Base-by-base conservation (phyloP, 2,113 vertebrate genomes). In the Oreamnos americanus region DNA sequence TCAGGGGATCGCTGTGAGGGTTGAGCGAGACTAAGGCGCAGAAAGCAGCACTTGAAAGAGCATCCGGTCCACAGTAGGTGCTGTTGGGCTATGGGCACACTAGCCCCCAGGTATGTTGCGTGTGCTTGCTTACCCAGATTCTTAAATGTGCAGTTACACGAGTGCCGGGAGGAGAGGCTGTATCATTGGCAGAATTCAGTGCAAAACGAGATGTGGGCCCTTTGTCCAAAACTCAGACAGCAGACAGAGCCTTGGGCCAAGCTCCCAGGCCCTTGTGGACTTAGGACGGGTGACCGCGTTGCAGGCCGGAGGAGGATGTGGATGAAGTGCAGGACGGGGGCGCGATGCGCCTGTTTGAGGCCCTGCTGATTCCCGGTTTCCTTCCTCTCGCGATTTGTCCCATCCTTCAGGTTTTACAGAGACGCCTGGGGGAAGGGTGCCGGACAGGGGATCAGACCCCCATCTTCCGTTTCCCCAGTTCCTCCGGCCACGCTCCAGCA, bases 251-350 rank as follows among this genome's bases (percentile, higher is more conserved):
- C 71, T 82, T 81, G 21, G 87, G 14, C 4, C 71, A 36, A 60
- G 26, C 6, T 3, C 0, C 0, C 5, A 26, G 1, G 8, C 39
- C 39, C 9, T 25, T 53, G 49, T 16, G 9, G 78, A 15, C 51
- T 6, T 1, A 15, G 49, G 83, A 8, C 12, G 19, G 0, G n/a
- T 15, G 43, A 30, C 16, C 0, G 5, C 11, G 0, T 51, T 17
- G 76, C 26, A 9, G 33, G 17, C 28, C 0, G 21, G 28, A n/a
- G 60, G 47, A 58, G 26, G 28, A 14, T 14, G 58, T 25, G 55
- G 23, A 25, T 57, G 55, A 25, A 25, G 62, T 7, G 7, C 62
- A 55, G 91, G 45, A 1, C 4, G 1, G 16, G 62, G 62, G 11
- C 3, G 6, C 23, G 26, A 43, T 9, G 8, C 2, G 1, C 23